Base-by-base conservation (phyloP, 2,113 vertebrate genomes). In the Corynorhinus townsendii region DNA sequence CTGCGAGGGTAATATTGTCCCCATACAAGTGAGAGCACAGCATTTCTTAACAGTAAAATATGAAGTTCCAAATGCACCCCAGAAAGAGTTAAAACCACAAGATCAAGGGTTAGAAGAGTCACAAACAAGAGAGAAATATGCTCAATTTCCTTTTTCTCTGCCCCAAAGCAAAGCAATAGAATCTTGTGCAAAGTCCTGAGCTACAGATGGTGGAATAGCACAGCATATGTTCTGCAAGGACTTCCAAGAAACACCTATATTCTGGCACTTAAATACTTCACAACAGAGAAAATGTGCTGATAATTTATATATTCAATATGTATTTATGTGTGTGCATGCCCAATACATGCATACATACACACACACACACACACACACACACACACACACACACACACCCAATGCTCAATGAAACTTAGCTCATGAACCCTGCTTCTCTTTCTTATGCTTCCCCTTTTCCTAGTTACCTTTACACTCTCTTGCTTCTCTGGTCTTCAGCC, bases 201-300 rank as follows among this genome's bases (percentile, higher is more conserved):
- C 52, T 95, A 59, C 96, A 97, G 97, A 97, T 95, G 96, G 97
- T 93, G 20, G 59, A 89, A 91, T 4, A 96, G 64, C 82, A 95
- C 49, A 94, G 69, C 96, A 96, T 96, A 97, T 97, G 97, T 72
- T 95, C 79, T 40, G 64, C 38, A 89, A 92, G 64, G 71, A 66
- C 66, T 95, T 97, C 94, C 95, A 96, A 92, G 75, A 96, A 95
- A 91, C 93, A 97, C 97, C 96, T 96, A 95, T 95, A 96, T 96
- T 93, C 95, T 96, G 96, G 96, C 94, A 90, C 89, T 86, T 91
- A 47, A 88, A 80, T 82, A 89, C 96, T 94, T 92, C 49, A 90
- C 38, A 95, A 83, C 85, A 86, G 89, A 95, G 86, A 95, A 94
- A 97, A 95, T 94, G 86, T 96, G 91, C 95, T 92, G 93, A 88